phyloP scores from a whole-genome alignment of 2,113 vertebrate species.

The Mola mola region DNA sequence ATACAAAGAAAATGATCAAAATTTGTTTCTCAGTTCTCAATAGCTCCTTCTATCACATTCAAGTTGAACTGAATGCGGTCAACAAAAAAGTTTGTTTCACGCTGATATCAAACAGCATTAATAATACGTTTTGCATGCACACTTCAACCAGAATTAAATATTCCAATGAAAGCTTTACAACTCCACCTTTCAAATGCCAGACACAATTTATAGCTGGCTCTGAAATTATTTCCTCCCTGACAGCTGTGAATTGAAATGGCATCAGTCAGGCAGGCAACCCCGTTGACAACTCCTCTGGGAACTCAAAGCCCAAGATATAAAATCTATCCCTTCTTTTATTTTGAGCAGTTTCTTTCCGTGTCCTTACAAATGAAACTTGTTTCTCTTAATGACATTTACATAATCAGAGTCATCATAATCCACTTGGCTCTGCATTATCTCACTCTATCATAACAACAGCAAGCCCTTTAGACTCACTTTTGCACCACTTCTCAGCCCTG shows the following conservation, averaged over 20 bases:
- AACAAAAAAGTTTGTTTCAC: no score
- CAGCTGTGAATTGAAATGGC: slow-evolving; percentile 51
- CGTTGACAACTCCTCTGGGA: slow-evolving; percentile 15
- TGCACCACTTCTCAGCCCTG: slow-evolving; percentile 1
- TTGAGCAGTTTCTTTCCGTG: no score
- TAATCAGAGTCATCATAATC: slow-evolving; percentile 34
- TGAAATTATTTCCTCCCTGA: slow-evolving; percentile 36
- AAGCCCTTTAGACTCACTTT: slow-evolving; percentile 35
- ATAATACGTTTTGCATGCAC: slow-evolving; percentile 38
- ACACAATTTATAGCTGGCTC: slow-evolving; percentile 32
- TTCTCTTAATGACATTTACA: slow-evolving; percentile 41
- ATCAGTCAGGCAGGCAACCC: slow-evolving; percentile 25
- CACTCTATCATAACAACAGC: slow-evolving; percentile 19
- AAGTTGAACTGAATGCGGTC: slow-evolving; percentile 8
- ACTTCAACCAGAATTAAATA: slow-evolving; percentile 44
- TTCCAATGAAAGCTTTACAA: slow-evolving; percentile 40
- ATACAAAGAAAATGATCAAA: neutral
- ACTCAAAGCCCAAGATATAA: neutral
- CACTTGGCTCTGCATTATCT: slow-evolving; percentile 29
- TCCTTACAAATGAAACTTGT: slow-evolving; percentile 26
- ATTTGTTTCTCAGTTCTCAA: slow-evolving; percentile 16
- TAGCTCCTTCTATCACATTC: slow-evolving; percentile 8
- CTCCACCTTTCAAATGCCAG: slow-evolving; percentile 48
- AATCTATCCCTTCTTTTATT: neutral
- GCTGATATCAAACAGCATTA: slow-evolving; percentile 40